Base-by-base conservation (phyloP, 1,140 invertebrate species). In the Amphibalanus amphitrite region DNA sequence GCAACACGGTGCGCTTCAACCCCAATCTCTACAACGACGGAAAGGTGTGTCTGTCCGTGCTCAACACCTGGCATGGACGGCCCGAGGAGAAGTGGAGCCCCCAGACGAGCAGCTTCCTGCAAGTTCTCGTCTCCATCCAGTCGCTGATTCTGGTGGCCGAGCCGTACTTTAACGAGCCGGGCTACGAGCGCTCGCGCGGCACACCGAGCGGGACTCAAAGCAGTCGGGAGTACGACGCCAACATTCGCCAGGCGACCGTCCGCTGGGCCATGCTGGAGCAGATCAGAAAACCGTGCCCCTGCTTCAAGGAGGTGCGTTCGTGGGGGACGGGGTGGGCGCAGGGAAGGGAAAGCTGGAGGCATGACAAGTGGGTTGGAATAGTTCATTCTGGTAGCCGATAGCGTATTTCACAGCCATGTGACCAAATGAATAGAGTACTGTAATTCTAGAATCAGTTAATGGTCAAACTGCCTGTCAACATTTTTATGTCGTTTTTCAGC, bases 51-150 rank as follows among this genome's bases (percentile, higher is more conserved):
- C 86, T 97, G 75, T 95, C 92, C 75, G 90, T 97, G 72, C 82
- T 97, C 29, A 97, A 97, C 80, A 98, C 95, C 0, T 98, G 95
- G 95, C 94, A 98, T 81, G 95, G 95, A 8, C 83, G 94, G 72
- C 95, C 94, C n/a, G 95, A 97, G 81, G 95, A 98, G 79, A 95
- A 97, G 82, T 98, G 95, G 95, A 97, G 96, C 82, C 90, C 94
- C 67, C 91, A 94, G 78, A 96, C 93, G 0, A 97, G 93, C 69
- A 97, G 93, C 81, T 95, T 97, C 78, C 83, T 98, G 70, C 93
- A 97, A 89, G 93, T 98, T 64, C 83, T 98, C 76, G 93, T 97
- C 23, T 96, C 93, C 47, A 97, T 98, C 77, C 95, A 98, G 81
- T 95, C 91, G 28, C 82, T 98, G 73, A 98, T 98, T 78, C 83